Base-by-base conservation (phyloP, 1,140 invertebrate species). In the Drosophila nannoptera region DNA sequence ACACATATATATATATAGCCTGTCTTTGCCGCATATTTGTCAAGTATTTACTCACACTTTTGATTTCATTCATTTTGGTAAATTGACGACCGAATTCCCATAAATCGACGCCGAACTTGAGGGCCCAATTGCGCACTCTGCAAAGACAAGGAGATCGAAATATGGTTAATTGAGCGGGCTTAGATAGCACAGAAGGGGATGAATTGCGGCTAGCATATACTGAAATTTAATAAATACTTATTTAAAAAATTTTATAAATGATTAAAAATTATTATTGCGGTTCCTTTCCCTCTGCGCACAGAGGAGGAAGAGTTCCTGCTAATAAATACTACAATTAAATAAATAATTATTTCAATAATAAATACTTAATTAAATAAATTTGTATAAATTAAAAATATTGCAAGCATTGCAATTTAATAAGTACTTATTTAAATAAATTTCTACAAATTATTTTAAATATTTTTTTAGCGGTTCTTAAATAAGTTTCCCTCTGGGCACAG, bases 91-190 rank as follows among this genome's bases (percentile, higher is more conserved):
- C 95, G 80, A 96, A 96, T 90, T 96, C 94, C 95, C 95, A 97
- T 50, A 97, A 90, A 89, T 96, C 95, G 49, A 96, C 94, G 69
- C 96, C 96, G 87, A 97, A 96, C 90, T 95, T 96, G 63, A 96
- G 90, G 35, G 96, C 95, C 96, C 95, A 97, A 89, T 96, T 96
- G 90, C 95, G 94, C 60, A 97, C 95, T 92, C 96, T 97, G 92
- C 65, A 94, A 95, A 83, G 78, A 89, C 11, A 66, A 67, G 93
- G 87, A 90, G 87, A 87, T 22, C 22, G 22, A 87, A 54, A 61
- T 38, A 14, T 16, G n/a, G 33, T 59, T 66, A 38, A 65, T 48
- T 61, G 29, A 14, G 22, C 11, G 53, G 33, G 22, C 49, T 55
- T 59, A 50, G 22, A 32, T 14, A 4, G 1, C 22, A 46, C 5